Percentiles rank a stretch among this genome's conserved stretches.
Evolutionary conservation across 1,140 invertebrate genomes (phyloP).

Genomic region (Aleiodes sp.): DNA sequence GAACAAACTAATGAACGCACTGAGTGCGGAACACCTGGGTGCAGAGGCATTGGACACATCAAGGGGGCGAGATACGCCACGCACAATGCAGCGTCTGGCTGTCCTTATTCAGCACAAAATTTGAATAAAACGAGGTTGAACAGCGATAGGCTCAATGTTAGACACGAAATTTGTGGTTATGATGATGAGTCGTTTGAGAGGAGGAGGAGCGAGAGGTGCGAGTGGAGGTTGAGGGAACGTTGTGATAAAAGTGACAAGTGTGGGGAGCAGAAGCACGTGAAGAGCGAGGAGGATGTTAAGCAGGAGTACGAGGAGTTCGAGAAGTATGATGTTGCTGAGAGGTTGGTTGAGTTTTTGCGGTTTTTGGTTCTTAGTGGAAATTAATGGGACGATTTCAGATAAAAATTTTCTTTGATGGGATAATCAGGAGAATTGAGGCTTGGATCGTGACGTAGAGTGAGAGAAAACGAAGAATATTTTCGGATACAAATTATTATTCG

Average conservation of each 20-base stretch:
- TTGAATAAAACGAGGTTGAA: slow-evolving; percentile 69
- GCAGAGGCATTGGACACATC: slow-evolving; percentile 81
- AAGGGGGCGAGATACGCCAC: slow-evolving; percentile 79
- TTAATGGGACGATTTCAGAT: too few species aligned
- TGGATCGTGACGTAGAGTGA: too few species aligned
- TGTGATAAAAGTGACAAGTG: neutral
- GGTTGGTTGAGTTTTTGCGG: slow-evolving; percentile 54
- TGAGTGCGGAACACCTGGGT: slow-evolving; percentile 80
- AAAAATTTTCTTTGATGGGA: too few species aligned
- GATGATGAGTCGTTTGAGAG: slow-evolving; percentile 56
- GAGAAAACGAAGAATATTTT: too few species aligned
- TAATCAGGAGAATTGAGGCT: too few species aligned
- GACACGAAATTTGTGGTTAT: slow-evolving; percentile 54
- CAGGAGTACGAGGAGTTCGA: slow-evolving; percentile 59
- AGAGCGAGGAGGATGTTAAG: slow-evolving; percentile 54
- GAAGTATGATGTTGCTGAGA: slow-evolving; percentile 53
- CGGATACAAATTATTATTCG: too few species aligned
- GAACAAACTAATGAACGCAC: slow-evolving; percentile 74
- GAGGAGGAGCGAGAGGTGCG: slow-evolving; percentile 48
- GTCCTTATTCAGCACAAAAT: slow-evolving; percentile 84
- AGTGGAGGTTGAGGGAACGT: neutral
- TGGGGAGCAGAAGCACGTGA: slow-evolving; percentile 48
- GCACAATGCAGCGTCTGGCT: slow-evolving; percentile 81
- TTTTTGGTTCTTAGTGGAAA: too few species aligned
- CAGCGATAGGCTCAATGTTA: slow-evolving; percentile 68